Conservation (phyloP, 2,113 vertebrate genomes). For the Sinocyclocheilus anshuiensis region DNA sequence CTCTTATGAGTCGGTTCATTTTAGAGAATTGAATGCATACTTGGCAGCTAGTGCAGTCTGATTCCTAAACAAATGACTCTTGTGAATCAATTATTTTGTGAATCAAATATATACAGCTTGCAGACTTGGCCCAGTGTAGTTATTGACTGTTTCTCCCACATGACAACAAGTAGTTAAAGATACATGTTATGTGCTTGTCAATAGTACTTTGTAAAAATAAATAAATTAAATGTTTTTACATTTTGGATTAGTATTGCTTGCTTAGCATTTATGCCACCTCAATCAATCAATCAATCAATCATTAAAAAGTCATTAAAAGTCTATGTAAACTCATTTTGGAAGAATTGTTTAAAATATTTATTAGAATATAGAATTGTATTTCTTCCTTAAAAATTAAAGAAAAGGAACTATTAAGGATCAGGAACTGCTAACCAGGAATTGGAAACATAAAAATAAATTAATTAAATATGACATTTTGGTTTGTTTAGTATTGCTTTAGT, state of each 20-base stretch:
- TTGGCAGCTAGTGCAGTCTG: background rate
- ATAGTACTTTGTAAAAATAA: background rate
- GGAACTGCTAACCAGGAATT: too few relatives aligned
- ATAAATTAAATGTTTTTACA: background rate
- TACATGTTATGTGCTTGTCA: background rate
- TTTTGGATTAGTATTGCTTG: background rate
- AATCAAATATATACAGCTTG: background rate
- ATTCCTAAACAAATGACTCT: background rate
- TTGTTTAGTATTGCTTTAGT: background rate
- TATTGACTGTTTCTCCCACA: background rate
- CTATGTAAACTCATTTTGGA: background rate
- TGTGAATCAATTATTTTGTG: background rate
- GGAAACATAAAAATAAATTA: background rate
- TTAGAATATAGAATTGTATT: background rate
- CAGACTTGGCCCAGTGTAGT: background rate
- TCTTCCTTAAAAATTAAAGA: background rate
- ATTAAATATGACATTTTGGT: background rate
- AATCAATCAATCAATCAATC: too few relatives aligned
- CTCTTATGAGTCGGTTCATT: background rate
- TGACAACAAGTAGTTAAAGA: background rate
- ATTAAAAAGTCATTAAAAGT: background rate
- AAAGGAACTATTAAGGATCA: too few relatives aligned
- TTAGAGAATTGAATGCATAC: background rate
- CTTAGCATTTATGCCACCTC: background rate
- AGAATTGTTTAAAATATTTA: background rate